A percentile compares a stretch with the other conserved stretches of the same genome.
phyloP scores from a whole-genome alignment of 2,113 vertebrate genomes.

The Python bivittatus region DNA sequence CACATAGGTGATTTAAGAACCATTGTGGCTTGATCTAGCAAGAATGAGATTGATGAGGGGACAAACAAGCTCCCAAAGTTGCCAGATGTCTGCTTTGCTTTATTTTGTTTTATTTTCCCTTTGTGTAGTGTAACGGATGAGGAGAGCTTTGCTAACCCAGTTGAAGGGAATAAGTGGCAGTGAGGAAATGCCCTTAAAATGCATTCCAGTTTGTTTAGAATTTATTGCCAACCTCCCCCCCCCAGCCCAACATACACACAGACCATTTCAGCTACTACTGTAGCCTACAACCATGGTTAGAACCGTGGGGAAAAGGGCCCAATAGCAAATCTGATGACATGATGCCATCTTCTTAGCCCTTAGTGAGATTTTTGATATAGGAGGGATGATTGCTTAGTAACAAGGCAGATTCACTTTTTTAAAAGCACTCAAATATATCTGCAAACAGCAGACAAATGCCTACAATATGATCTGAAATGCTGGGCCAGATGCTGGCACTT shows the following conservation, averaged over 20 bases:
- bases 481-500: neutral
- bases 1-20: neutral
- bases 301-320: neutral
- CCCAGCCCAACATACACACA: neutral
- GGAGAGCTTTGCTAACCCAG: neutral
- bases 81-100: neutral
- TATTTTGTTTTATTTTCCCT: neutral
- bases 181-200: neutral
- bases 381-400: neutral
- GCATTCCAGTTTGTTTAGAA: neutral
- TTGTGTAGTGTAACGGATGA: neutral
- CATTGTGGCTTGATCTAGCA: neutral
- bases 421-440: neutral
- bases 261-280: neutral
- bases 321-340: neutral
- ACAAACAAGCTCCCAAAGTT: neutral
- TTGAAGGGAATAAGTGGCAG: neutral
- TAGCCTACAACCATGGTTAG: neutral
- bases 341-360: neutral
- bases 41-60: neutral
- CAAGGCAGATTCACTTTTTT: neutral
- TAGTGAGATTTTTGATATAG: neutral
- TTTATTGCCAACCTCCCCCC: neutral
- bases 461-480: neutral
- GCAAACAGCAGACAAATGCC: neutral